Evolutionary conservation across 2,888 invertebrate species (phyloP).

Genomic region (Pollenia amentaria): DNA sequence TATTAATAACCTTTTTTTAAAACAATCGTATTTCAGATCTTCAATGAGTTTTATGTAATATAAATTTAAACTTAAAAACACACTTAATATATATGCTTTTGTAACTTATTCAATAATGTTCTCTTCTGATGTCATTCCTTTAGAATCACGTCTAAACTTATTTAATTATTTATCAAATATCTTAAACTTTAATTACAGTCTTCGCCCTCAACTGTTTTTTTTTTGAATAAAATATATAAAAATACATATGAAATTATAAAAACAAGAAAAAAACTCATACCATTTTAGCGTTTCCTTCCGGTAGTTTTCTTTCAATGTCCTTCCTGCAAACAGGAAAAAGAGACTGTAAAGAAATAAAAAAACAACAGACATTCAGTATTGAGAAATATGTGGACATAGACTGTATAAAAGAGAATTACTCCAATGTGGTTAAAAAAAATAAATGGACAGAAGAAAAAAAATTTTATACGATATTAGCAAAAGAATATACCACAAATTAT

Average conservation of each 20-base stretch:
- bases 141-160: slow-evolving; percentile 7
- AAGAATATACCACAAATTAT: slow-evolving; percentile 60
- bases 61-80: too few species aligned
- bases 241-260: slow-evolving; percentile 10
- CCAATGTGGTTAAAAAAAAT: slow-evolving; percentile 59
- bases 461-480: slow-evolving; percentile 44
- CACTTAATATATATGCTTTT: too few species aligned
- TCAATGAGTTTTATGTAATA: too few species aligned
- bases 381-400: slow-evolving; percentile 36
- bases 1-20: too few species aligned
- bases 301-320: slow-evolving; percentile 80
- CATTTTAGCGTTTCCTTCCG: slow-evolving; percentile 84
- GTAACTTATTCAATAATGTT: too few species aligned
- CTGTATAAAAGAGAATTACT: slow-evolving; percentile 53
- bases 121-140: too few species aligned
- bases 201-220: slow-evolving; percentile 11
- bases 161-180: slow-evolving; percentile 37
- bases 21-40: too few species aligned
- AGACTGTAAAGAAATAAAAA: slow-evolving; percentile 37
- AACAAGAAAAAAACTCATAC: slow-evolving; percentile 74
- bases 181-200: slow-evolving; percentile 15
- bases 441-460: slow-evolving; percentile 1
- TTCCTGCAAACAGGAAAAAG: slow-evolving; percentile 77
- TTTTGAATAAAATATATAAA: slow-evolving; percentile 17
- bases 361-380: slow-evolving; percentile 22